Conservation (phyloP, 2,113 vertebrate species). For the Corvus moneduloides region DNA sequence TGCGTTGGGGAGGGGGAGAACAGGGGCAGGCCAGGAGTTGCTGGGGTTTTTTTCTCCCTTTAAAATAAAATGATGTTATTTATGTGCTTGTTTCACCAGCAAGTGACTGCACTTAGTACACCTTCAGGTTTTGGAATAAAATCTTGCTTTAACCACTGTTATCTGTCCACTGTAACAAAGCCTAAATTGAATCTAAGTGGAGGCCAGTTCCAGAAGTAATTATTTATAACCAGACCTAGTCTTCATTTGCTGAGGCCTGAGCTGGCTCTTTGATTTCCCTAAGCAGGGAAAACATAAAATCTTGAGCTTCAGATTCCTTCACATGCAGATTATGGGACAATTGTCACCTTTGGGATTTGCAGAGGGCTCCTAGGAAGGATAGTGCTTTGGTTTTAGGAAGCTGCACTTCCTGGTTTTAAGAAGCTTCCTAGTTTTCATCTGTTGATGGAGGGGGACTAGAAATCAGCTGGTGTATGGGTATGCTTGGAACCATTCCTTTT, state of each 20-base stretch:
- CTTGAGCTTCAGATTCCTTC: background rate
- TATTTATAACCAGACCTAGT: background rate
- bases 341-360: background rate
- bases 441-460: background rate
- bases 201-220: background rate
- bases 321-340: background rate
- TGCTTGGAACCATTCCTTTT: background rate
- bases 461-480: background rate
- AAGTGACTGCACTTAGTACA: background rate
- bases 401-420: background rate
- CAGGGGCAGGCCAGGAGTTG: background rate
- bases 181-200: background rate
- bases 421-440: background rate
- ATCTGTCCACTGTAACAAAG: background rate
- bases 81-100: background rate
- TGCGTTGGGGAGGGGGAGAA: background rate
- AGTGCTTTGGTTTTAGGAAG: background rate
- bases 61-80: background rate
- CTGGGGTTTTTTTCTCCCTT: background rate
- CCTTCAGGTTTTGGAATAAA: background rate
- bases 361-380: background rate
- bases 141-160: background rate
- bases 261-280: background rate
- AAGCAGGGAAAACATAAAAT: background rate
- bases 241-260: background rate